Percentiles rank a stretch among this genome's conserved stretches.
These are phyloP conservation scores for Agrilus planipennis DNA, from an alignment of 1,140 invertebrate genomes.

Conservation along the genomic window DNA sequence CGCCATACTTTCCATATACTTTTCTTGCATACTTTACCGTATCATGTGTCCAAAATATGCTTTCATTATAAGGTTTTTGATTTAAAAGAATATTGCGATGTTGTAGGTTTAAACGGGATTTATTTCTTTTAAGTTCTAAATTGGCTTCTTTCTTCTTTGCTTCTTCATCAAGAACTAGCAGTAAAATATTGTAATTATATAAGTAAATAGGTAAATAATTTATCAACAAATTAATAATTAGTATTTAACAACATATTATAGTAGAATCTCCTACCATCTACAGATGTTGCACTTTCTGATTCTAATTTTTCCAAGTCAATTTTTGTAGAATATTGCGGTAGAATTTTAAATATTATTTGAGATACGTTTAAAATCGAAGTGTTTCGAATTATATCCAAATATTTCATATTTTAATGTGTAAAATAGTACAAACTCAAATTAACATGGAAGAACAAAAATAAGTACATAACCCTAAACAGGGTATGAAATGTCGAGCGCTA, in stretches of 20 bases:
- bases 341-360: too few species aligned
- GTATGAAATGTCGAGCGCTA: too few species aligned
- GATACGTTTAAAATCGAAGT: too few species aligned
- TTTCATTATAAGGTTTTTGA: conserved; percentile 37
- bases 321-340: too few species aligned
- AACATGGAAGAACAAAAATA: too few species aligned
- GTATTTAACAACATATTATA: not conserved
- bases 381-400: too few species aligned
- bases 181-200: conserved; percentile 1
- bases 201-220: not conserved
- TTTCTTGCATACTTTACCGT: conserved; percentile 46
- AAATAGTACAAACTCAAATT: too few species aligned
- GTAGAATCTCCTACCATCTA: conserved; percentile 9
- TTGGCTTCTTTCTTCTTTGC: conserved; percentile 25
- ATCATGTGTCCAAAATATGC: conserved; percentile 37
- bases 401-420: too few species aligned
- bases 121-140: conserved; percentile 40
- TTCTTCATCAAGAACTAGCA: conserved; percentile 25
- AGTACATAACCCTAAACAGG: too few species aligned
- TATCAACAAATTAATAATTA: conserved; percentile 3
- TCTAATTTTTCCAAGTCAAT: conserved; percentile 25
- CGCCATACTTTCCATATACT: conserved; percentile 47
- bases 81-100: conserved; percentile 44
- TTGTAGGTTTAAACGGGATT: conserved; percentile 40
- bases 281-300: conserved; percentile 9